Base-by-base conservation (phyloP, 2,797 vertebrate genomes). In the Tolypeutes matacus region DNA sequence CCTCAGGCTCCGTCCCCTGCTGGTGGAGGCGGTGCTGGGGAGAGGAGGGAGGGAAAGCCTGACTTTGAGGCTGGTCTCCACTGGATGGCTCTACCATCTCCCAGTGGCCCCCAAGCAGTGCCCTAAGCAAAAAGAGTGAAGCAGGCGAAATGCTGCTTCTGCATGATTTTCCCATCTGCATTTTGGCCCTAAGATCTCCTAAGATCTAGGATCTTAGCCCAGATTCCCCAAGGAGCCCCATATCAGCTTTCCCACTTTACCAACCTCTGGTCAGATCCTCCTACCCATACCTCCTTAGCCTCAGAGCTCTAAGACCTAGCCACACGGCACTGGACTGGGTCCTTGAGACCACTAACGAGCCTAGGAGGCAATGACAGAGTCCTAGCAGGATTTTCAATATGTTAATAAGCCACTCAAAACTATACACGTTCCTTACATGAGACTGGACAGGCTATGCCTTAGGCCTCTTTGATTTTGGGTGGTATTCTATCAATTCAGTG, bases 91-190 rank as follows among this genome's bases (percentile, higher is more conserved):
- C 36, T n/a, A 58, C 14, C 29, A 34, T 49, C 65, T 87, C 42
- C 93, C 34, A 36, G 53, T 4, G 25, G 46, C 15, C 34, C 60
- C 72, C 34, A 42, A 31, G n/a, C 36, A 23, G 8, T 15, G 15
- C 34, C 34, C 21, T 51, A 39, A 29, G 7, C 42, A 76, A 65
- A 56, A 89, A 60, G 25, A 0, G 2, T 6, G 46, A 78, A n/a
- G 14, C 31, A 25, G 51, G 76, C 1, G 2, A 70, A 27, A 34
- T 29, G 20, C 15, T 11, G 18, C 49, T 20, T 31, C 42, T 17
- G 3, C 36, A 1, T 0, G 6, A 25, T 46, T 56, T 76, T 53
- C 17, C 39, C 65, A 7, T 1, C 3, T 29, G 15, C 3, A 5
- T 39, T 62, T 83, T 39, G 51, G 21, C 25, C 18, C 20, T 20